Evolutionary conservation across 37 sponge, comb jelly and placozoan species (phyloP).

Genomic region (Diacarnus erythraeanus): DNA sequence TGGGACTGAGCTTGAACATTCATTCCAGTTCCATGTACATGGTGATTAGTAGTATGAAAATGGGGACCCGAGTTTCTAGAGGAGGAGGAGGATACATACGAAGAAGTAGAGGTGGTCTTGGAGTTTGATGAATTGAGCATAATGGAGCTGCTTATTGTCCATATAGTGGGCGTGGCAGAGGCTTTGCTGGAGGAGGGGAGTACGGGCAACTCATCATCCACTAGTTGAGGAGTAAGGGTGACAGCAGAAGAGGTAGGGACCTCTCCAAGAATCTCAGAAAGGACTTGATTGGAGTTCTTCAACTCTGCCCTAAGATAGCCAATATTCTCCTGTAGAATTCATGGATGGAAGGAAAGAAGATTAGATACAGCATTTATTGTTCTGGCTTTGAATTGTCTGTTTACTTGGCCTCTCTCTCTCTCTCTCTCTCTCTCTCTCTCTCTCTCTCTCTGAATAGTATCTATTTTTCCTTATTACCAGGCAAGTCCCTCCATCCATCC

Average conservation of each 20-base stretch:
- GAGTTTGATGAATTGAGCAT: neutral
- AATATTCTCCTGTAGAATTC: slow-evolving; percentile 45
- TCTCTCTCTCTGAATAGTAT: no score
- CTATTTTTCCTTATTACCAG: no score
- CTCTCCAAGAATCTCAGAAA: slow-evolving; percentile 48
- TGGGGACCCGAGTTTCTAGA: neutral
- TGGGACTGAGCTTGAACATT: slow-evolving; percentile 9
- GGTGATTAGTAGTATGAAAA: neutral
- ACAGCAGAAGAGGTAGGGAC: slow-evolving; percentile 7
- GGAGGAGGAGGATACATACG: neutral
- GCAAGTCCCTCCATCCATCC: no score
- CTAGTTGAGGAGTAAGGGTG: slow-evolving; percentile 37
- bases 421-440: no score
- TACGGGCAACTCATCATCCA: slow-evolving; percentile 51
- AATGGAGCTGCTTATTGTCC: slow-evolving; percentile 16
- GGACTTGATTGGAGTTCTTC: slow-evolving; percentile 29
- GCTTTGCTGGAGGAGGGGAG: slow-evolving; percentile 48
- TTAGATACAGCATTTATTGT: neutral
- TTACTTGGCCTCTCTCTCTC: no score
- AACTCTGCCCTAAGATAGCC: slow-evolving; percentile 35
- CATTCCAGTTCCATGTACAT: slow-evolving; percentile 3
- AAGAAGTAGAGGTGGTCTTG: neutral
- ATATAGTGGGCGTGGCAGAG: neutral
- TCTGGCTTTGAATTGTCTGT: no score
- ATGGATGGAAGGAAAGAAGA: neutral